Evolutionary conservation across 2,113 vertebrate species (phyloP).

Genomic region (Clupea harengus): DNA sequence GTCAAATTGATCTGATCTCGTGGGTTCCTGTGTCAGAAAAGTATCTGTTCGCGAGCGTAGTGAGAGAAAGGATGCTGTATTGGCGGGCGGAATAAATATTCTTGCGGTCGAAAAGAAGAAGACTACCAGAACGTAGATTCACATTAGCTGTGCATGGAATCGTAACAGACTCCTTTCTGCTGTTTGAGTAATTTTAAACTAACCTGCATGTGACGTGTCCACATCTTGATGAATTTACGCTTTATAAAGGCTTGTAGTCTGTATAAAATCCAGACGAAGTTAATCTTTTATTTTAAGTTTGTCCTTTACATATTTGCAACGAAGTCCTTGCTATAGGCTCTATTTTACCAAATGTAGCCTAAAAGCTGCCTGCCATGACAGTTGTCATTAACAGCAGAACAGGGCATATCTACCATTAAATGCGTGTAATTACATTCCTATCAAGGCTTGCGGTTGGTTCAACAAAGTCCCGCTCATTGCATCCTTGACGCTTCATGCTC

Average conservation of each 20-base stretch:
- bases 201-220: no score
- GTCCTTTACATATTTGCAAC: no score
- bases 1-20: neutral
- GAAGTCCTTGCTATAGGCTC: no score
- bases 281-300: no score
- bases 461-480: slow-evolving; percentile 10
- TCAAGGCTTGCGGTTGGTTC: neutral
- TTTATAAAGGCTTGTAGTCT: no score
- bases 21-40: neutral
- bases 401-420: neutral
- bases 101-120: neutral
- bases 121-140: neutral
- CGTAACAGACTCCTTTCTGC: no score
- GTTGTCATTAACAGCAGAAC: neutral
- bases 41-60: neutral
- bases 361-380: neutral
- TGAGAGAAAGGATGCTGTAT: neutral
- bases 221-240: no score
- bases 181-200: no score
- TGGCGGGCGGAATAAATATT: neutral
- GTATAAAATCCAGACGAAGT: no score
- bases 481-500: neutral
- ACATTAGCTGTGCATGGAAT: no score
- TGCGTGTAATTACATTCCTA: neutral
- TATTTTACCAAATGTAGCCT: neutral